phyloP scores from a whole-genome alignment of 2,888 invertebrate species.

The Leptopilina myrica region DNA sequence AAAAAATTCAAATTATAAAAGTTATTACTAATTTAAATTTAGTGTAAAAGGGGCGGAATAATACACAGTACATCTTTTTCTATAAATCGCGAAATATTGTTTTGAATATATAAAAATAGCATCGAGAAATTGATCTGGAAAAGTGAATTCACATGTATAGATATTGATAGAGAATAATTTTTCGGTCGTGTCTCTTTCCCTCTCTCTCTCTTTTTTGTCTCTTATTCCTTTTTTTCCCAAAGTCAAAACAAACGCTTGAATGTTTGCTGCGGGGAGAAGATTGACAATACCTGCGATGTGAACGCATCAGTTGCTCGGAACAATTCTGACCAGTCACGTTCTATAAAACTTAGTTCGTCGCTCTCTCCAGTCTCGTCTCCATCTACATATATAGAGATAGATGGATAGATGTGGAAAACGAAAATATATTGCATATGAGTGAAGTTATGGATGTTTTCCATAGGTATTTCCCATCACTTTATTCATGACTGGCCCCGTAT shows the following conservation, averaged over 20 bases:
- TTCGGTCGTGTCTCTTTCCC: background rate
- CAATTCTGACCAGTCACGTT: slow-evolving; percentile 40
- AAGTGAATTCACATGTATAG: background rate
- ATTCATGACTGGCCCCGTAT: slow-evolving; percentile 7
- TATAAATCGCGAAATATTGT: too few species aligned
- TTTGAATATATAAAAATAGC: too few species aligned
- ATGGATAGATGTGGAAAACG: slow-evolving; percentile 43
- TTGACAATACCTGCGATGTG: slow-evolving; percentile 27
- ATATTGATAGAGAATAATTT: slow-evolving; percentile 27
- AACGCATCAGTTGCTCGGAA: slow-evolving; percentile 22
- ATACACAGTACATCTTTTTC: too few species aligned
- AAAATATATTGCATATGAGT: slow-evolving; percentile 57
- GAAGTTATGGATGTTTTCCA: slow-evolving; percentile 32
- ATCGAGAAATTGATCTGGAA: background rate
- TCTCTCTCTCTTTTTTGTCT: background rate
- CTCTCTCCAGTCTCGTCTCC: slow-evolving; percentile 24
- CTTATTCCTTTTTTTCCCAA: background rate
- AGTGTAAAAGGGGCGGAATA: too few species aligned
- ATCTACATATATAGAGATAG: background rate
- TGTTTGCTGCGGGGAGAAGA: slow-evolving; percentile 7
- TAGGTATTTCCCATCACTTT: slow-evolving; percentile 28
- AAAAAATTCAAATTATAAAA: too few species aligned
- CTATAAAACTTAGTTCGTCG: slow-evolving; percentile 30
- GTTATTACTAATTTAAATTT: too few species aligned
- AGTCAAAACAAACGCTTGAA: background rate